phyloP scores from a whole-genome alignment of 2,113 vertebrate species.

The Emydocephalus ijimae region DNA sequence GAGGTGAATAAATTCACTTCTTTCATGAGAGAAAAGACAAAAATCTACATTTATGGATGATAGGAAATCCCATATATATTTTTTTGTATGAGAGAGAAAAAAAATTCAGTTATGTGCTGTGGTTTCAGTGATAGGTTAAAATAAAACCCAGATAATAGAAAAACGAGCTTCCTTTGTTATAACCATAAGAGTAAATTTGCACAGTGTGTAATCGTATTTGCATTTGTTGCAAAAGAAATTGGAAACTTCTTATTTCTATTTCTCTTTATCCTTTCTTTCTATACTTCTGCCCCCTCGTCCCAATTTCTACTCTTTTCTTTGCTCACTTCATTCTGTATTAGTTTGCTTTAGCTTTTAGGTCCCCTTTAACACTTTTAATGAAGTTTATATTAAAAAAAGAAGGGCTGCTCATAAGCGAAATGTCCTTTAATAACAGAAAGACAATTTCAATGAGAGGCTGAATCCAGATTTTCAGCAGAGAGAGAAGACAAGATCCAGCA shows the following conservation, averaged over 20 bases:
- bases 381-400: neutral
- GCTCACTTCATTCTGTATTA: neutral
- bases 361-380: neutral
- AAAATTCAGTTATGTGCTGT: neutral
- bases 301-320: neutral
- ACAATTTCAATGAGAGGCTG: neutral
- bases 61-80: neutral
- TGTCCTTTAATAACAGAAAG: neutral
- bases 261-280: neutral
- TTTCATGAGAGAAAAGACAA: neutral
- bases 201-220: neutral
- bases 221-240: neutral
- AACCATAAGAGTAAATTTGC: neutral
- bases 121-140: neutral
- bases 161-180: neutral
- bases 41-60: neutral
- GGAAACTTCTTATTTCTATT: neutral
- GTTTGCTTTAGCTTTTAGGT: neutral
- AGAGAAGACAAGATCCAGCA: neutral
- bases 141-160: neutral
- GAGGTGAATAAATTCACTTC: neutral
- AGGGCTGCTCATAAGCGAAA: neutral
- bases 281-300: neutral
- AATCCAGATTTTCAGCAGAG: neutral
- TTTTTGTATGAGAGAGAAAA: neutral